Percentiles rank a stretch among this genome's conserved stretches.
phyloP scores from a whole-genome alignment of 2,113 vertebrate species.

The Percopsis transmontana region DNA sequence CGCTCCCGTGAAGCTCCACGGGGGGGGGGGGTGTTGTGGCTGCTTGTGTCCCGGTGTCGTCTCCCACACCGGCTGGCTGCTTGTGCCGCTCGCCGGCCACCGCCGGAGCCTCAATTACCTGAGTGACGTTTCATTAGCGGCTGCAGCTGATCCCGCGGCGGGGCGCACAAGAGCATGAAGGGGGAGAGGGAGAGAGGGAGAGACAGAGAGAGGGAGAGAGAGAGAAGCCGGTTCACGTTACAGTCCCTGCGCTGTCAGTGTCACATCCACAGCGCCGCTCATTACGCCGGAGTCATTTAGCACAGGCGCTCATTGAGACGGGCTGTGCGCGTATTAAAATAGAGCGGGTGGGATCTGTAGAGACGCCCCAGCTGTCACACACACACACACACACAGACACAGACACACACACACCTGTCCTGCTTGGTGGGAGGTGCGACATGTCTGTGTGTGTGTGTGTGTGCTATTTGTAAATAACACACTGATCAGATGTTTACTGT shows the following conservation, averaged over 20 bases:
- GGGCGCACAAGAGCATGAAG: slow-evolving; percentile 67
- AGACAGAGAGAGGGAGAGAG: slow-evolving; percentile 15
- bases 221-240: slow-evolving; percentile 44
- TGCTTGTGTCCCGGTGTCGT: slow-evolving; percentile 62
- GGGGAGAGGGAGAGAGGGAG: slow-evolving; percentile 7
- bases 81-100: slow-evolving; percentile 70
- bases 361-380: slow-evolving; percentile 36
- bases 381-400: slow-evolving; percentile 28
- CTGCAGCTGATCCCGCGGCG: slow-evolving; percentile 78
- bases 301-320: slow-evolving; percentile 64
- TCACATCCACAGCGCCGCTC: slow-evolving; percentile 65
- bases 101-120: slow-evolving; percentile 77
- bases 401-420: slow-evolving; percentile 32
- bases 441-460: slow-evolving; percentile 9
- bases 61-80: slow-evolving; percentile 58
- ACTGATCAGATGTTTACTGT: slow-evolving; percentile 14
- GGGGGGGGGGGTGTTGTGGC: slow-evolving; percentile 56
- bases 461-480: not conserved
- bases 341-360: slow-evolving; percentile 55
- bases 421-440: slow-evolving; percentile 16
- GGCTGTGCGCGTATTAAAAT: slow-evolving; percentile 58
- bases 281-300: slow-evolving; percentile 74
- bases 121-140: slow-evolving; percentile 79
- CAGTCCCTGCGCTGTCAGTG: slow-evolving; percentile 72
- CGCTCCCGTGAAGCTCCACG: slow-evolving; percentile 50